Evolutionary conservation across 2,113 vertebrate species (phyloP).

Genomic region (Mormoops blainvillei): DNA sequence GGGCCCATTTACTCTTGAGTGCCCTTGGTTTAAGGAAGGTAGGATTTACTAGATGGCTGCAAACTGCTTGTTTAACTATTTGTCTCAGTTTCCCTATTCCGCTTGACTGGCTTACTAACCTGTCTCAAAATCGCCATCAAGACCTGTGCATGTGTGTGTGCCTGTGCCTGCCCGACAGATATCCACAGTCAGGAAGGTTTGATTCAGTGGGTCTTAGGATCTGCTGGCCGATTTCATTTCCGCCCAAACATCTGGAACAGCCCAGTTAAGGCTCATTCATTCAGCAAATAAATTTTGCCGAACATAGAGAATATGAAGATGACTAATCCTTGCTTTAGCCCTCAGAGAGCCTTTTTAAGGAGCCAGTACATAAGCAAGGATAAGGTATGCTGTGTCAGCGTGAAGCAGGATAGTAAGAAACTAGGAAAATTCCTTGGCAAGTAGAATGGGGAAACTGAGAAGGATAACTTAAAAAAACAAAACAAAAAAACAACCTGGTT

Average conservation of each 20-base stretch:
- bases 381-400: not conserved
- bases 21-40: too few species aligned
- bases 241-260: not conserved
- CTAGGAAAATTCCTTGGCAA: not conserved
- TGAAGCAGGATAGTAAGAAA: not conserved
- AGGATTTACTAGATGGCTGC: too few species aligned
- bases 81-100: too few species aligned
- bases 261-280: not conserved
- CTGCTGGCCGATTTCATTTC: not conserved
- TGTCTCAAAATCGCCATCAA: not conserved
- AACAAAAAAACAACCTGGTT: not conserved
- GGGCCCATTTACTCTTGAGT: too few species aligned
- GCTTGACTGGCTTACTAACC: too few species aligned
- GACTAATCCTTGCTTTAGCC: not conserved
- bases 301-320: not conserved
- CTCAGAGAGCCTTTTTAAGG: not conserved
- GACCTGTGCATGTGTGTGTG: not conserved
- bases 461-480: not conserved
- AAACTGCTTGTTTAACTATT: too few species aligned
- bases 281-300: not conserved
- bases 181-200: not conserved
- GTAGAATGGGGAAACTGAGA: not conserved
- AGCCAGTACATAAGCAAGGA: not conserved
- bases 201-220: not conserved
- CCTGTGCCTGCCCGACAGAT: not conserved